A percentile compares a stretch with the other conserved stretches of the same genome.
phyloP scores from a whole-genome alignment of 2,113 vertebrate species.

The Phyllostomus discolor region DNA sequence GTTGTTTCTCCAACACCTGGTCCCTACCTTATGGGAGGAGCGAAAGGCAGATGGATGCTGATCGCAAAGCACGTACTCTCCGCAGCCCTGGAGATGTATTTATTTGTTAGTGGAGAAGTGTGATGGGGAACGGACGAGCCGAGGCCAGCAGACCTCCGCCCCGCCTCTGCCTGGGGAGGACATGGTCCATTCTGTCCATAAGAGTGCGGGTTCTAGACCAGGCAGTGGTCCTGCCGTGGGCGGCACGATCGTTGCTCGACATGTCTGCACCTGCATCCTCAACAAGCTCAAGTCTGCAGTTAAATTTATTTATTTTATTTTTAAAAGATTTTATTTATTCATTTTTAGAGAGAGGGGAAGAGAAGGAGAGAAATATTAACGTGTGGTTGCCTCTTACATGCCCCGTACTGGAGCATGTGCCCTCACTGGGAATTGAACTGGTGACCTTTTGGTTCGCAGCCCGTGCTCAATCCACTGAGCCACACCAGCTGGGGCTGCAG shows the following conservation, averaged over 20 bases:
- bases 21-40: neutral
- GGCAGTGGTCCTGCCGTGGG: neutral
- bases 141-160: neutral
- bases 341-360: too few relatives aligned
- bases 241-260: neutral
- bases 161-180: neutral
- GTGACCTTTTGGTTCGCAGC: too few relatives aligned
- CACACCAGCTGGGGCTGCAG: neutral
- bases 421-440: too few relatives aligned
- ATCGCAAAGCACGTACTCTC: neutral
- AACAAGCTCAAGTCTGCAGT: neutral
- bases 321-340: too few relatives aligned
- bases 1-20: neutral
- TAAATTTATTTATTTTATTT: neutral
- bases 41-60: neutral
- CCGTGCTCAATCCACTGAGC: too few relatives aligned
- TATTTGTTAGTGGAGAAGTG: neutral
- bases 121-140: neutral
- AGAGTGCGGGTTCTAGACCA: neutral
- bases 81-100: neutral
- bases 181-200: neutral
- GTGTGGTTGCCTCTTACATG: too few relatives aligned
- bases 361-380: too few relatives aligned
- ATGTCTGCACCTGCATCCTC: neutral
- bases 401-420: too few relatives aligned